Evolutionary conservation across 2,113 vertebrate genomes (phyloP).

Genomic region (Neotoma lepida): DNA sequence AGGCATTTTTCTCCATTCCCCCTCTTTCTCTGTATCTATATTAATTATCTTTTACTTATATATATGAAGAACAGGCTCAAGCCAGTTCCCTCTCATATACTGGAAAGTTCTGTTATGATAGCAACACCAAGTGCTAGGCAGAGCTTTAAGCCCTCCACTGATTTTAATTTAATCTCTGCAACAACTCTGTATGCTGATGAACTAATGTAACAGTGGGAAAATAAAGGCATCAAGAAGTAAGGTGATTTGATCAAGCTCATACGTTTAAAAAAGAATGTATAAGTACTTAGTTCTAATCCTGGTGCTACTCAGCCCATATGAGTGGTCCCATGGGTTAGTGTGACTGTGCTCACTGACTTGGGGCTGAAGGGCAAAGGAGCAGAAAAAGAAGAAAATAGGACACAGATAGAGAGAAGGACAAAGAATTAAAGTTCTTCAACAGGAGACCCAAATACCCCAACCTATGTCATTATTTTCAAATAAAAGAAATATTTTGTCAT

Average conservation of each 20-base stretch:
- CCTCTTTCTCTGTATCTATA: background rate
- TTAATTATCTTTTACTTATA: background rate
- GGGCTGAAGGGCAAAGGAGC: background rate
- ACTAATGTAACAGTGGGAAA: constrained; percentile 36
- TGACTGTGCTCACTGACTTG: background rate
- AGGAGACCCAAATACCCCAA: background rate
- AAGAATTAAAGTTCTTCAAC: background rate
- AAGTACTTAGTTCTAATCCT: background rate
- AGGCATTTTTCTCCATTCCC: background rate
- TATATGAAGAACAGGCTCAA: background rate
- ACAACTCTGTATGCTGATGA: background rate
- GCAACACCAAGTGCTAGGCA: background rate
- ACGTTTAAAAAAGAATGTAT: background rate
- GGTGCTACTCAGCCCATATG: background rate
- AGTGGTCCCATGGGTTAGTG: background rate
- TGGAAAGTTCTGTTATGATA: background rate
- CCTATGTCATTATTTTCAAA: constrained; percentile 39
- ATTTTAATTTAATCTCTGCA: constrained; percentile 20
- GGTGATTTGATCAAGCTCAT: background rate
- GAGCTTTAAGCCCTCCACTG: background rate
- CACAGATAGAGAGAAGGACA: background rate
- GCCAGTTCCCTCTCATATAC: background rate
- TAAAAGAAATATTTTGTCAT: constrained; percentile 21
- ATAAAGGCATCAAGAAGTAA: constrained; percentile 6
- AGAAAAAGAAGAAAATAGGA: background rate